Percentiles rank a stretch among this genome's conserved stretches.
Conservation (phyloP, 2,888 invertebrate genomes). For the Dicranocentrus wangi region DNA sequence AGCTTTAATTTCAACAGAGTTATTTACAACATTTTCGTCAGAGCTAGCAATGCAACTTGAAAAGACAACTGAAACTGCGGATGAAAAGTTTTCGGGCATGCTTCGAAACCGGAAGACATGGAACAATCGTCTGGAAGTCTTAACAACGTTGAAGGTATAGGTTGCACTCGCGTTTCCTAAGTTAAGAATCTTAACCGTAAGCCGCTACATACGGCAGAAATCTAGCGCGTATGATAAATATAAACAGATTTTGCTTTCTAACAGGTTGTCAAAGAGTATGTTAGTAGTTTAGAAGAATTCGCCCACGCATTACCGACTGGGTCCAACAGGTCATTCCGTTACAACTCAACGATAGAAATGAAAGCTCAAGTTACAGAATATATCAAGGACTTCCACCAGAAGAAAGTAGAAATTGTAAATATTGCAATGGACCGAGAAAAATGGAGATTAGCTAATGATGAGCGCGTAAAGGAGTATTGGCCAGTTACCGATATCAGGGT, state of each 20-base stretch:
- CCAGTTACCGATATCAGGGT: slow-evolving; percentile 62
- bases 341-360: slow-evolving; percentile 70
- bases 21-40: slow-evolving; percentile 66
- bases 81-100: slow-evolving; percentile 72
- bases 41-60: slow-evolving; percentile 71
- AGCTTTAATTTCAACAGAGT: slow-evolving; percentile 68
- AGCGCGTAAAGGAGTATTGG: slow-evolving; percentile 67
- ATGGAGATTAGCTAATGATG: slow-evolving; percentile 69
- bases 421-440: slow-evolving; percentile 71
- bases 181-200: no score
- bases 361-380: slow-evolving; percentile 72
- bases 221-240: no score
- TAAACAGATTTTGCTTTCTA: no score
- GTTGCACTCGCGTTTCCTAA: slow-evolving; percentile 54
- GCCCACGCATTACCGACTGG: slow-evolving; percentile 70
- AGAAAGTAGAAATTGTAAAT: slow-evolving; percentile 70
- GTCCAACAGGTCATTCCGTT: slow-evolving; percentile 63
- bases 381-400: slow-evolving; percentile 70
- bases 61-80: slow-evolving; percentile 71
- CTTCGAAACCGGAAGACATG: slow-evolving; percentile 70
- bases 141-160: slow-evolving; percentile 71
- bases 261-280: slow-evolving; percentile 73
- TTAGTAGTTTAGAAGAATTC: slow-evolving; percentile 73
- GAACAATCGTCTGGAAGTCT: slow-evolving; percentile 66
- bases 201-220: no score